Conservation (phyloP, 2,113 vertebrate genomes). For the Aix galericulata region DNA sequence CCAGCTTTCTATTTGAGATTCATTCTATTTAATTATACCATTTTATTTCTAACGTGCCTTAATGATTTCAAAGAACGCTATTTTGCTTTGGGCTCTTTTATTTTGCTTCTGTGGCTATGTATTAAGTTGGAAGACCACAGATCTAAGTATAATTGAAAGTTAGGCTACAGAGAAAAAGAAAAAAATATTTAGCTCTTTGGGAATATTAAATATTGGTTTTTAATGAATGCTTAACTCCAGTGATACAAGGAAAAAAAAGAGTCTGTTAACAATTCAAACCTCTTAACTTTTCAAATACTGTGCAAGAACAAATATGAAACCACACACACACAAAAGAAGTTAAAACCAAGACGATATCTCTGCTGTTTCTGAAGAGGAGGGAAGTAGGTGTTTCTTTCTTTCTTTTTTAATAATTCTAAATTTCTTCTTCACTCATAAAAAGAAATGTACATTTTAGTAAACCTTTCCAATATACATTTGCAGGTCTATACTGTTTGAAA, state of each 20-base stretch:
- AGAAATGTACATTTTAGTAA: background rate
- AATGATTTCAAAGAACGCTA: background rate
- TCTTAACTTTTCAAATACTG: background rate
- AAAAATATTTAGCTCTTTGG: background rate
- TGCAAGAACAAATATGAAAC: background rate
- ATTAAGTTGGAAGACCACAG: background rate
- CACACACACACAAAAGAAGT: background rate
- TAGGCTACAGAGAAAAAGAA: background rate
- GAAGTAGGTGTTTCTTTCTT: background rate
- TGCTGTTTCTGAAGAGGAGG: background rate
- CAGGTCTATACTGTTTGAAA: background rate
- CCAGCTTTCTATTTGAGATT: background rate
- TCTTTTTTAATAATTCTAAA: background rate
- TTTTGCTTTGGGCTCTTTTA: conserved; percentile 19
- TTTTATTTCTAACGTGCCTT: background rate
- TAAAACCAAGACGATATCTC: background rate
- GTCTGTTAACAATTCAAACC: background rate
- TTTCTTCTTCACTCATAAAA: background rate
- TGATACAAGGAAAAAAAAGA: conserved; percentile 6
- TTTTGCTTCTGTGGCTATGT: background rate
- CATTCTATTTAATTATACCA: background rate
- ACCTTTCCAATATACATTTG: background rate
- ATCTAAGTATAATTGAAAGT: background rate
- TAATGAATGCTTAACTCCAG: background rate
- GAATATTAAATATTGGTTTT: background rate